These are phyloP conservation scores for Oreortyx pictus DNA, from an alignment of 2,797 vertebrate genomes.

Conservation along the genomic window DNA sequence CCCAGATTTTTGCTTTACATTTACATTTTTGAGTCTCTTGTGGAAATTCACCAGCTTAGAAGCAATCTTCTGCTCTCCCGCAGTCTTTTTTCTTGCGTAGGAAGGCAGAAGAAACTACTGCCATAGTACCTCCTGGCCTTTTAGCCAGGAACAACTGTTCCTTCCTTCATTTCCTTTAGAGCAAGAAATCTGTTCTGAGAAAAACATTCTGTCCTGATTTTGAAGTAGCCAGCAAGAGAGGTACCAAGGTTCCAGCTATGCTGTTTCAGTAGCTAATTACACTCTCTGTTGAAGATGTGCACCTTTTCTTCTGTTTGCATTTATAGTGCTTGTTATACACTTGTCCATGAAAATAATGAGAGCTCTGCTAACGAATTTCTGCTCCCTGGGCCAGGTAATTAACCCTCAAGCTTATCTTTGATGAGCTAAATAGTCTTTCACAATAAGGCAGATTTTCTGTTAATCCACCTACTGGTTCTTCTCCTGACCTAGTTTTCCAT, in stretches of 20 bases:
- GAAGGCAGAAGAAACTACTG: conserved; percentile 32
- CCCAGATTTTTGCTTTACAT: background rate
- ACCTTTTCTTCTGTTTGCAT: background rate
- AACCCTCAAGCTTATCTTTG: background rate
- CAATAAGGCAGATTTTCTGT: background rate
- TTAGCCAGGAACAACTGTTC: conserved; percentile 3
- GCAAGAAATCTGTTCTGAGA: background rate
- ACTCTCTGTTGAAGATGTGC: background rate
- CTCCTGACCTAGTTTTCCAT: background rate
- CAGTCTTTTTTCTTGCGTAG: background rate
- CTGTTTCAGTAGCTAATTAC: conserved; percentile 3
- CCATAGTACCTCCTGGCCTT: background rate
- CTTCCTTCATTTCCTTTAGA: conserved; percentile 4
- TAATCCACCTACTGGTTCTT: background rate
- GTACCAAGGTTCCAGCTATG: background rate
- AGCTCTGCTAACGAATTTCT: background rate
- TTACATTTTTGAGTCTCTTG: background rate
- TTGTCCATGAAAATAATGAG: background rate
- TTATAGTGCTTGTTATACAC: background rate
- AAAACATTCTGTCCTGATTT: conserved; percentile 38
- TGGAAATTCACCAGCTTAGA: background rate
- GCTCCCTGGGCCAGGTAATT: background rate
- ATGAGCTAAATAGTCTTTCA: conserved; percentile 11
- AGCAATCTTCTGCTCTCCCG: background rate
- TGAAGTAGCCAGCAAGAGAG: background rate